phyloP scores from a whole-genome alignment of 2,113 vertebrate genomes.

The Shinisaurus crocodilurus region DNA sequence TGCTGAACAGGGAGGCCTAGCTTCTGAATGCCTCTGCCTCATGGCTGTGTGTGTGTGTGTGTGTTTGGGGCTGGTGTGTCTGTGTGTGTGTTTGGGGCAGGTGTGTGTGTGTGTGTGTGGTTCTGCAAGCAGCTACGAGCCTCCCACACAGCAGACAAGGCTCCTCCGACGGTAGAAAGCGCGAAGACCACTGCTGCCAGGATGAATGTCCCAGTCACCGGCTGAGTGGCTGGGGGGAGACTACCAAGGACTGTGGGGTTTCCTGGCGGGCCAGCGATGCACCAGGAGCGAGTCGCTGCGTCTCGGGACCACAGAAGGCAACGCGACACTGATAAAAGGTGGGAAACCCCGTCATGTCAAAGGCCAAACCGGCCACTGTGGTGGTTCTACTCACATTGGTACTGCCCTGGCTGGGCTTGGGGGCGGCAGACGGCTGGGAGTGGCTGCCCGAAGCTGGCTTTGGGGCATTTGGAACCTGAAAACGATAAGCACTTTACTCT shows the following conservation, averaged over 20 bases:
- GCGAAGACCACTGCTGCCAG: too few species aligned
- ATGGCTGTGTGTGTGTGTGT: neutral
- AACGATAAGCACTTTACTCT: constrained; percentile 35
- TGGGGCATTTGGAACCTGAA: constrained; percentile 40
- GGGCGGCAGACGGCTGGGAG: constrained; percentile 7
- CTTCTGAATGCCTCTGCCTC: neutral
- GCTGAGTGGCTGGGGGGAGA: neutral
- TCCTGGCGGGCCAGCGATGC: neutral
- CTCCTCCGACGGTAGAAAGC: neutral
- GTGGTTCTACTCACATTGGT: constrained; percentile 6
- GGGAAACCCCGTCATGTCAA: fast-evolving
- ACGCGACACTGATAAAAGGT: neutral
- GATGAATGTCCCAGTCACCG: neutral
- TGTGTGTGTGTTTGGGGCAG: neutral
- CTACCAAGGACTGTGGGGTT: fast-evolving
- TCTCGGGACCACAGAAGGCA: fast-evolving
- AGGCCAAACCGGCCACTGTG: neutral
- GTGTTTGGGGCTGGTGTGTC: too few species aligned
- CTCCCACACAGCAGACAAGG: neutral
- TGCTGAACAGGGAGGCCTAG: neutral
- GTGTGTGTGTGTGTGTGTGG: too few species aligned
- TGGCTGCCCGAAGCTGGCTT: constrained; percentile 24
- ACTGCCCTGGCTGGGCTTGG: constrained; percentile 31
- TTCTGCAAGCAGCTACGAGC: neutral
- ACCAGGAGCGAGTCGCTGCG: neutral